Evolutionary conservation across 1,140 invertebrate species (phyloP).

Genomic region (Steinernema feltiae): DNA sequence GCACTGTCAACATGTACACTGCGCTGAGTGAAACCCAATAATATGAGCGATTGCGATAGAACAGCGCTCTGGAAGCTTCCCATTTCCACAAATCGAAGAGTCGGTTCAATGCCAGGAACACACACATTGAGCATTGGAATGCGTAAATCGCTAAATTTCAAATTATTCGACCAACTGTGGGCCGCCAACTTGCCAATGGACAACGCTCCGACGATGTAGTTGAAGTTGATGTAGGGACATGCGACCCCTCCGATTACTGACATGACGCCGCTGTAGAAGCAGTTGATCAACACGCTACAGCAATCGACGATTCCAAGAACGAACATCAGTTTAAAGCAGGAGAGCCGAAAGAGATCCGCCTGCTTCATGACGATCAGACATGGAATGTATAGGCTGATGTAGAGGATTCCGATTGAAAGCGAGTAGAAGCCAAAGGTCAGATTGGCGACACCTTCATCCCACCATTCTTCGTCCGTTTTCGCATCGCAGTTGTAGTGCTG

Average conservation of each 20-base stretch:
- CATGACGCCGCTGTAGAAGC: background rate
- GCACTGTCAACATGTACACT: background rate
- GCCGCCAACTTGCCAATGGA: background rate
- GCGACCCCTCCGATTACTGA: background rate
- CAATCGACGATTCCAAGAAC: background rate
- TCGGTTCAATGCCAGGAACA: background rate
- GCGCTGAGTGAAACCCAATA: background rate
- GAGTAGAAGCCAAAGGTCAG: background rate
- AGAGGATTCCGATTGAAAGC: background rate
- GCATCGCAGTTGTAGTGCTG: background rate
- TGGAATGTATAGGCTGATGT: background rate
- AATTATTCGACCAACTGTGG: background rate
- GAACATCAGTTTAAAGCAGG: background rate
- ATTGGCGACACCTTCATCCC: background rate
- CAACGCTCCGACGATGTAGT: background rate
- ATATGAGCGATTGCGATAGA: background rate
- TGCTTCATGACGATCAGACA: background rate
- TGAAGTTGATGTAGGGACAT: background rate
- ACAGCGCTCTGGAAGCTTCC: background rate
- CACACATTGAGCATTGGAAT: constrained; percentile 1
- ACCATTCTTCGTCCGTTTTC: background rate
- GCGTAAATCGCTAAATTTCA: background rate
- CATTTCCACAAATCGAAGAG: background rate
- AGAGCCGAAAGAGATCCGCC: background rate
- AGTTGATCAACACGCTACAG: background rate